A percentile compares a stretch with the other conserved stretches of the same genome.
Conservation (phyloP, 1,140 invertebrate species). For the Ips typographus region DNA sequence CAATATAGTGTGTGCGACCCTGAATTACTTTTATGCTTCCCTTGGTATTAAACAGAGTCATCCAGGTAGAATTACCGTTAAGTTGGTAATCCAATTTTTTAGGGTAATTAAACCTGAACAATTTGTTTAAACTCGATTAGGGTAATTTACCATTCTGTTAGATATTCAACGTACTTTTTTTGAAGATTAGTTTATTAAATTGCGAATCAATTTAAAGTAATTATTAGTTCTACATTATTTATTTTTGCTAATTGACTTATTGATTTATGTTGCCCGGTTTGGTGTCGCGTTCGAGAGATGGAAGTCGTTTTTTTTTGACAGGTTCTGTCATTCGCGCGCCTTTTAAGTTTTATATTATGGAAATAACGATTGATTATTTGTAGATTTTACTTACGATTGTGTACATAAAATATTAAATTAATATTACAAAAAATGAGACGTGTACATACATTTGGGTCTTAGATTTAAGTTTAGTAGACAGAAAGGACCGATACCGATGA, state of each 20-base stretch:
- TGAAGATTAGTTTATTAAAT: background rate
- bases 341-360: conserved; percentile 34
- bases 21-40: too few species aligned
- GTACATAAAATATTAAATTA: conserved; percentile 39
- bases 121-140: too few species aligned
- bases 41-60: too few species aligned
- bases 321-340: background rate
- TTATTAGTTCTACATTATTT: background rate
- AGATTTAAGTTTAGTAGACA: conserved; percentile 19
- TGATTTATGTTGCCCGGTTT: conserved; percentile 33
- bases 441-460: conserved; percentile 41
- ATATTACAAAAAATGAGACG: conserved; percentile 30
- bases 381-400: conserved; percentile 39
- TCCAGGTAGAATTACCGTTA: too few species aligned
- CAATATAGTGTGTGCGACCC: too few species aligned
- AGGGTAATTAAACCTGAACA: too few species aligned
- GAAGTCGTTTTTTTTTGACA: conserved; percentile 5
- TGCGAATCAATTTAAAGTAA: background rate
- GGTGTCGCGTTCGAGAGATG: conserved; percentile 24
- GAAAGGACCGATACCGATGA: background rate
- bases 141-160: background rate
- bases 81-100: too few species aligned
- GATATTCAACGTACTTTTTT: background rate
- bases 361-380: conserved; percentile 22
- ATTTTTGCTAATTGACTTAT: conserved; percentile 17